Evolutionary conservation across 2,888 invertebrate genomes (phyloP).

Genomic region (Galerucella nymphaeae): DNA sequence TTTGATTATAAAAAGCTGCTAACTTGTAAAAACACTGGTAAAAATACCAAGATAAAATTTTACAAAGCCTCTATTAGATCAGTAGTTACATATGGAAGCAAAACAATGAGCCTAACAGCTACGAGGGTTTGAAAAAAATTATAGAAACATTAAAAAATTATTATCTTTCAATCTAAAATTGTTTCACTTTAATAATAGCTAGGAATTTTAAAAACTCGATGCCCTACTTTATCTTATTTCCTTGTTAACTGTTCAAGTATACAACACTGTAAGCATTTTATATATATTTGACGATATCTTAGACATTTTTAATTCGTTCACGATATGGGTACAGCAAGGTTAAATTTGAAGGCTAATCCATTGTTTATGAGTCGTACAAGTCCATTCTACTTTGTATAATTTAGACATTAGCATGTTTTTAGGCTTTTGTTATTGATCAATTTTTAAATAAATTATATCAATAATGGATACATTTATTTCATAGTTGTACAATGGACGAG

Average conservation of each 20-base stretch:
- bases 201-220: too few relatives aligned
- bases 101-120: too few relatives aligned
- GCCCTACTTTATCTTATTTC: background rate
- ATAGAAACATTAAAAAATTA: too few relatives aligned
- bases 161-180: too few relatives aligned
- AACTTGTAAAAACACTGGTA: too few relatives aligned
- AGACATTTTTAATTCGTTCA: constrained; percentile 34
- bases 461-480: background rate
- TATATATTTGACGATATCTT: constrained; percentile 22
- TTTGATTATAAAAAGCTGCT: too few relatives aligned
- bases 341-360: constrained; percentile 39
- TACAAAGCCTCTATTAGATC: too few relatives aligned
- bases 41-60: too few relatives aligned
- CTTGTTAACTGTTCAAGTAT: constrained; percentile 3
- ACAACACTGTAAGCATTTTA: constrained; percentile 13
- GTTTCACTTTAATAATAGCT: too few relatives aligned
- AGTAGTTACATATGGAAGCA: too few relatives aligned
- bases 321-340: constrained; percentile 44
- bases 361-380: constrained; percentile 31
- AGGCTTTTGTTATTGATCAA: constrained; percentile 19
- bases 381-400: constrained; percentile 31
- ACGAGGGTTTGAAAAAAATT: too few relatives aligned
- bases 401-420: constrained; percentile 32
- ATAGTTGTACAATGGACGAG: too few relatives aligned
- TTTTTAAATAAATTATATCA: constrained; percentile 4